Base-by-base conservation (phyloP, 2,113 vertebrate species). In the Hylia prasina region DNA sequence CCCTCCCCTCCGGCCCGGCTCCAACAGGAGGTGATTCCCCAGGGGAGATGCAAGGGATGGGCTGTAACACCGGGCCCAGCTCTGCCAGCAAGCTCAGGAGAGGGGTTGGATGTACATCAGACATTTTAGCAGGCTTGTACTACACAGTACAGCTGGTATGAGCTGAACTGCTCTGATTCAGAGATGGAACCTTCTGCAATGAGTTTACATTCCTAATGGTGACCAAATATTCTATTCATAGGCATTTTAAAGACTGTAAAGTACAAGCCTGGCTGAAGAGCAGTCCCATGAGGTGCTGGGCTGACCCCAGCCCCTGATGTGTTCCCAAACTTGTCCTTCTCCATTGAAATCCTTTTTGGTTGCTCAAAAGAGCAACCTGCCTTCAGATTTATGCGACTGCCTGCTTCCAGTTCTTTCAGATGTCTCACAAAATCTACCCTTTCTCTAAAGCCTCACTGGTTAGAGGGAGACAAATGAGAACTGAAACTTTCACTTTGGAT, bases 1-100 rank as follows among this genome's bases (percentile, higher is more conserved):
- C n/a, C 40, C 15, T 2, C 7, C 0, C n/a, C n/a, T n/a, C n/a
- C 0, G 4, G 15, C 42, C 23, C 0, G 2, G 65, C 80, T 58
- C 5, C 0, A 4, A 11, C 4, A 17, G 37, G n/a, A 3, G 1
- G 11, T 10, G 60, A 56, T 15, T 42, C 54, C 56, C 50, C 4
- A n/a, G 15, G 1, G n/a, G 22, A 58, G 40, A 15, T 28, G 51
- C 37, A 7, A 50, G n/a, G 48, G 15, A 14, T 3, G 44, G 54
- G 45, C 60, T 47, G 35, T 25, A 56, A 60, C 1, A 4, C 8
- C 44, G 40, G 48, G 9, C 23, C 30, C 80, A 35, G 83, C 42
- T 33, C 84, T 35, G 70, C 45, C 66, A 65, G 39, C 28, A 16
- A 24, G 81, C 44, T 45, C 0, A 4, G 81, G 30, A 47, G 24